These are phyloP conservation scores for Hedychridium roseum DNA, from an alignment of 2,888 invertebrate species.

Conservation along the genomic window DNA sequence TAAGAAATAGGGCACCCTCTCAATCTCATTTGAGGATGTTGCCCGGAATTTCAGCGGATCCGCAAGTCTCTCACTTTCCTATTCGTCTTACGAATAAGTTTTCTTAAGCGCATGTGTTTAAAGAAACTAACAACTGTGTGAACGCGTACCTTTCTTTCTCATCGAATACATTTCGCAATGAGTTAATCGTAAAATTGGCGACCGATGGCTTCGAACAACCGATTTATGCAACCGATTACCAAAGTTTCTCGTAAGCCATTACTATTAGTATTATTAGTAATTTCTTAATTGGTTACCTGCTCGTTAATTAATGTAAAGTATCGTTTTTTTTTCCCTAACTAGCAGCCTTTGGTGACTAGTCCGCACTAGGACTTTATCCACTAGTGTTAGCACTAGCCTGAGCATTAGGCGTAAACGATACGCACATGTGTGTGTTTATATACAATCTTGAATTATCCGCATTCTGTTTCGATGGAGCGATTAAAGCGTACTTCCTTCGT, in stretches of 20 bases:
- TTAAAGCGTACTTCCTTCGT: slow-evolving; percentile 1
- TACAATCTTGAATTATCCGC: slow-evolving; percentile 17
- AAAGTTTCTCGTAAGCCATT: too few relatives aligned
- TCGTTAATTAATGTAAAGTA: slow-evolving; percentile 47
- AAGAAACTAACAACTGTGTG: too few relatives aligned
- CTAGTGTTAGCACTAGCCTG: slow-evolving; percentile 58
- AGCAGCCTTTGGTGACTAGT: slow-evolving; percentile 60
- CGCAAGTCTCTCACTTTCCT: slow-evolving; percentile 17
- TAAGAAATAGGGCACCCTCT: slow-evolving; percentile 36
- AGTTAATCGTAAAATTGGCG: too few relatives aligned
- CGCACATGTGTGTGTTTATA: slow-evolving; percentile 2
- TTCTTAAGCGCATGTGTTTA: slow-evolving; percentile 19
- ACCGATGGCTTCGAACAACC: too few relatives aligned
- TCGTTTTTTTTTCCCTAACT: slow-evolving; percentile 50
- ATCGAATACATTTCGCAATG: too few relatives aligned
- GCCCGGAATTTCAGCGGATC: slow-evolving; percentile 18
- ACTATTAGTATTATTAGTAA: slow-evolving; percentile 19
- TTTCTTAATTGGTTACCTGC: slow-evolving; percentile 33
- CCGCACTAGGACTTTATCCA: slow-evolving; percentile 48
- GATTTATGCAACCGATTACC: too few relatives aligned
- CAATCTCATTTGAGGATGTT: slow-evolving; percentile 35
- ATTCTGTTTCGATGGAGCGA: slow-evolving; percentile 19
- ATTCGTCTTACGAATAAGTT: slow-evolving; percentile 24
- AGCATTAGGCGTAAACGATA: slow-evolving; percentile 51
- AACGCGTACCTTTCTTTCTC: too few relatives aligned